Base-by-base conservation (phyloP, 1,140 invertebrate genomes). In the Atta texana region DNA sequence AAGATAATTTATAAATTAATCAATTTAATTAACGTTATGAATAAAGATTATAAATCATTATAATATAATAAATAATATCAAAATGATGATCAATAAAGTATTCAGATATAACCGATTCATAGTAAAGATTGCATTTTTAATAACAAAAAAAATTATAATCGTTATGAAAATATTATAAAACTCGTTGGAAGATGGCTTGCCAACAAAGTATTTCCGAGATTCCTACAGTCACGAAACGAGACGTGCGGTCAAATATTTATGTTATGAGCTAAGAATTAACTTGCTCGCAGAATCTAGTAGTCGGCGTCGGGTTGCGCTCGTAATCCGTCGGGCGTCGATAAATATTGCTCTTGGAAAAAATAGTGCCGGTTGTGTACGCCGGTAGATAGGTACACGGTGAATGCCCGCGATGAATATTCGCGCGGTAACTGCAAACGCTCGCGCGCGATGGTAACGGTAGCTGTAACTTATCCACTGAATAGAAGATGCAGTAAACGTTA, bases 401-500 rank as follows among this genome's bases (percentile, higher is more conserved):
- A 85, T 85, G 61, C 59, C 77, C 77, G 76, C 61, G 64, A 68
- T 80, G 75, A 81, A 81, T 84, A 84, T 84, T 84, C 80, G 63
- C 55, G 76, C 84, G 51, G 39, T 63, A 49, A 78, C 72, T 39
- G 74, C 49, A 63, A 18, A n/a, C 39, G 80, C 68, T 34, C 53
- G 78, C 53, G 78, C 66, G 18, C 69, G 80, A 84, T 61, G 80
- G 69, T 77, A 85, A 85, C 75, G 75, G 72, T 85, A 78, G 84
- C 84, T 78, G 84, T 85, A 85, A 85, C 75, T 85, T 85, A 85
- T 85, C 72, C 84, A 61, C 74, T 85, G 84, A 85, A 85, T 85
- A 85, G 84, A 87, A 84, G 80, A 87, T 81, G 85, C 64, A 81
- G 85, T 72, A 84, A 87, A 87, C 57, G 80, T 84, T 81, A 80